Conservation (phyloP, 2,888 invertebrate genomes). For the Beris morrisii region DNA sequence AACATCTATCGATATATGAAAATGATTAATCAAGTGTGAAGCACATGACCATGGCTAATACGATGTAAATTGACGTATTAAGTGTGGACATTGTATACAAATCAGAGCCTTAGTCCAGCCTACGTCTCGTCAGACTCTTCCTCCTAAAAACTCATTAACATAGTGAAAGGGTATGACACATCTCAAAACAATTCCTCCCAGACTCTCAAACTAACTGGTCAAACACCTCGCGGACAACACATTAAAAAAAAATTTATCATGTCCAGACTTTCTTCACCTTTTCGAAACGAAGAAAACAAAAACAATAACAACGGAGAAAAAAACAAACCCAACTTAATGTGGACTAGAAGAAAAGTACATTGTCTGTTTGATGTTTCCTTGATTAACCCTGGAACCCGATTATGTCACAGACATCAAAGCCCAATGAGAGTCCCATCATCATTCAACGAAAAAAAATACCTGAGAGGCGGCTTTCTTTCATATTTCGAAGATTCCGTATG, state of each 20-base stretch:
- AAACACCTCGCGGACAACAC: constrained; percentile 20
- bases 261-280: constrained; percentile 27
- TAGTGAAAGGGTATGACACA: constrained; percentile 27
- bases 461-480: too few species aligned
- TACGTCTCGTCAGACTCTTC: background rate
- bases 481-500: too few species aligned
- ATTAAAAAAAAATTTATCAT: constrained; percentile 10
- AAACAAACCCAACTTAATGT: too few species aligned
- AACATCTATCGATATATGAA: background rate
- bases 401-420: constrained; percentile 29
- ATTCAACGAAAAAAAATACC: too few species aligned
- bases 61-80: constrained; percentile 15
- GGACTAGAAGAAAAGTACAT: too few species aligned
- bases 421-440: constrained; percentile 17
- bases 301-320: too few species aligned
- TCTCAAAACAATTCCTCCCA: constrained; percentile 23
- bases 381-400: constrained; percentile 28
- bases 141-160: constrained; percentile 18
- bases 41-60: constrained; percentile 7
- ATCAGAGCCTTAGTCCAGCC: too few species aligned
- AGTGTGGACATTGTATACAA: constrained; percentile 3
- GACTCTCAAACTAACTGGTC: constrained; percentile 14
- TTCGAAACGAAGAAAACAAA: too few species aligned
- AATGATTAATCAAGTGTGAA: constrained; percentile 11
- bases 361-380: constrained; percentile 17